A percentile compares a stretch with the other conserved stretches of the same genome.
Evolutionary conservation across 2,797 vertebrate species (phyloP).

Genomic region (Ambastaia sidthimunki): DNA sequence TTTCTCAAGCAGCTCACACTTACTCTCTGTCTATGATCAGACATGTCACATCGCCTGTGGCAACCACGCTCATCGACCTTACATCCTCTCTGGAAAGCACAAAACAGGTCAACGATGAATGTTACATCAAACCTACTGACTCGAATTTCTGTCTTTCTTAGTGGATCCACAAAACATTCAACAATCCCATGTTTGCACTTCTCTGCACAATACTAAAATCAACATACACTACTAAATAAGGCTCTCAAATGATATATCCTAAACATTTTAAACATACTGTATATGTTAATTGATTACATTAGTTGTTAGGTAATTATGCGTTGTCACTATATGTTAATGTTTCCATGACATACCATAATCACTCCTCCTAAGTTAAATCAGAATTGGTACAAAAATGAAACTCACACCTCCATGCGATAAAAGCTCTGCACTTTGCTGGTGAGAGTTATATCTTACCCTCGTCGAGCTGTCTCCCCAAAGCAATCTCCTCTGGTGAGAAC

Average conservation of each 20-base stretch:
- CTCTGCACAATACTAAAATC: background rate
- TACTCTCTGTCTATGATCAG: constrained; percentile 77
- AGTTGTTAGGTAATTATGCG: background rate
- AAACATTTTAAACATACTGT: background rate
- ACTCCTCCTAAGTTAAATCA: background rate
- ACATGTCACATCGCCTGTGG: constrained; percentile 72
- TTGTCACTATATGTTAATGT: background rate
- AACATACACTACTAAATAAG: constrained; percentile 2
- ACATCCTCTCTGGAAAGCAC: constrained; percentile 68
- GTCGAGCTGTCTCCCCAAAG: constrained; percentile 78
- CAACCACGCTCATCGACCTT: constrained; percentile 67
- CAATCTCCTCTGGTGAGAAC: constrained; percentile 73
- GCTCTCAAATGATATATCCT: background rate
- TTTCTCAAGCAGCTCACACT: constrained; percentile 48
- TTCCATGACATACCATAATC: background rate
- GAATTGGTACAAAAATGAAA: background rate
- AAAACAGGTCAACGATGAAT: constrained; percentile 29
- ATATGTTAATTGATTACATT: background rate
- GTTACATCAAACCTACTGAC: constrained; percentile 24
- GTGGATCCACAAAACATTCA: background rate
- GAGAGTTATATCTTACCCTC: constrained; percentile 67
- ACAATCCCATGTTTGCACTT: background rate
- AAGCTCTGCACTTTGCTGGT: constrained; percentile 29
- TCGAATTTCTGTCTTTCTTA: constrained; percentile 16
- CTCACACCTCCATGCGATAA: background rate